Conservation (phyloP, 2,888 invertebrate species). For the Meganola albula region DNA sequence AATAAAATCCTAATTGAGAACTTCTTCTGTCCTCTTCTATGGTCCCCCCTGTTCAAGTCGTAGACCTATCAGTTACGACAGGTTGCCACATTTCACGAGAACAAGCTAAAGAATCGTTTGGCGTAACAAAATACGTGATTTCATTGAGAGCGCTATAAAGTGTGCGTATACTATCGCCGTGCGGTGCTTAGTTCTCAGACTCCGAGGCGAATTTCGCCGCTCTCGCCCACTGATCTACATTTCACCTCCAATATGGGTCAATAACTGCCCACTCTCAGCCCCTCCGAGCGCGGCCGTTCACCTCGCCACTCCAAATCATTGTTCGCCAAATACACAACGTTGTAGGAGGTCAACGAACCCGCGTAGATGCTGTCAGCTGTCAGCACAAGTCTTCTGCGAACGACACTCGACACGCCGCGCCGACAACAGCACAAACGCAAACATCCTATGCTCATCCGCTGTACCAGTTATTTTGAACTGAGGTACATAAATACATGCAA, state of each 20-base stretch:
- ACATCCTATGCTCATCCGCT: conserved; percentile 51
- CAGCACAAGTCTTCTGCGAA: too few species aligned
- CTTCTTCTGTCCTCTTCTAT: too few species aligned
- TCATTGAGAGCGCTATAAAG: conserved; percentile 12
- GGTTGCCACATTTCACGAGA: conserved; percentile 3
- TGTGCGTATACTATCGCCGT: conserved; percentile 14
- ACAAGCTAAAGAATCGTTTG: too few species aligned
- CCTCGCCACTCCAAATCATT: conserved; percentile 77
- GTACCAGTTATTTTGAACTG: too few species aligned
- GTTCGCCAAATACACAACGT: conserved; percentile 75
- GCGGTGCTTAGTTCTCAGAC: conserved; percentile 38
- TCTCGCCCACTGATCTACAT: conserved; percentile 79
- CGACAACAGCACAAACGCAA: conserved; percentile 50
- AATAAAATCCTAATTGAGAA: too few species aligned
- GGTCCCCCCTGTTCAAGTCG: too few species aligned
- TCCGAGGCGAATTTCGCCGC: conserved; percentile 72
- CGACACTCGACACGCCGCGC: conserved; percentile 62
- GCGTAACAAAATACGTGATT: conserved; percentile 11
- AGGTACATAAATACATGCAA: too few species aligned
- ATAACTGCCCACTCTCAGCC: conserved; percentile 77
- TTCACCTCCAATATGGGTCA: conserved; percentile 77
- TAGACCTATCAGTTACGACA: too few species aligned
- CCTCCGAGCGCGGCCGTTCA: conserved; percentile 73
- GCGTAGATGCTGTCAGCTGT: conserved; percentile 52
- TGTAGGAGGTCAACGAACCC: conserved; percentile 61